Evolutionary conservation across 1,140 invertebrate species (phyloP).

Genomic region (Scaptomyza hsui): DNA sequence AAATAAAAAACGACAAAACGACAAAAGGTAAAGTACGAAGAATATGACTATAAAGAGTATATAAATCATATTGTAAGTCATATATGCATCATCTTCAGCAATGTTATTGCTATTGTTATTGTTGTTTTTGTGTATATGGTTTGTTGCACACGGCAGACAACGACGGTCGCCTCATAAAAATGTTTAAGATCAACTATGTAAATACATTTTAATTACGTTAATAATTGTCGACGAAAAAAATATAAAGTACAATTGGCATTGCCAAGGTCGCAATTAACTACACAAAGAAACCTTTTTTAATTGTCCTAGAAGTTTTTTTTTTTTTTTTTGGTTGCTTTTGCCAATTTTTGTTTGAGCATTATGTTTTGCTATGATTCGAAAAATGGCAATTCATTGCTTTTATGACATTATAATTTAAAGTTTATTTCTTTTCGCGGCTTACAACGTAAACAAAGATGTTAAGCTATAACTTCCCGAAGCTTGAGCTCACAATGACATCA

Average conservation of each 20-base stretch:
- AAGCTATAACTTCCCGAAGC: slow-evolving; percentile 21
- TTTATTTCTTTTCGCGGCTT: slow-evolving; percentile 7
- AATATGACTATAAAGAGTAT: neutral
- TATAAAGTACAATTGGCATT: slow-evolving; percentile 65
- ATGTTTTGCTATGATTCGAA: slow-evolving; percentile 50
- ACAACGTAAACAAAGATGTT: slow-evolving; percentile 22
- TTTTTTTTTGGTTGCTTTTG: slow-evolving; percentile 38
- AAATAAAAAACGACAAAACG: slow-evolving; percentile 9
- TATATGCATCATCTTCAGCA: slow-evolving; percentile 42
- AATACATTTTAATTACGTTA: slow-evolving; percentile 83
- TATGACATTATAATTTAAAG: slow-evolving; percentile 34
- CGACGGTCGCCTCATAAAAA: slow-evolving; percentile 66
- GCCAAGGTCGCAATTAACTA: slow-evolving; percentile 69
- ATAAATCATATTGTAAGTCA: slow-evolving; percentile 20
- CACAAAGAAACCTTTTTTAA: slow-evolving; percentile 64
- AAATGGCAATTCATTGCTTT: slow-evolving; percentile 60
- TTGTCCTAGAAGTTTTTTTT: slow-evolving; percentile 75
- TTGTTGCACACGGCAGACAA: slow-evolving; percentile 64
- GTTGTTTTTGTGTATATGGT: slow-evolving; percentile 58
- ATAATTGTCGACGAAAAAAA: slow-evolving; percentile 74
- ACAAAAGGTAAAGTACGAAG: slow-evolving; percentile 10
- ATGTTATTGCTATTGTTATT: slow-evolving; percentile 51
- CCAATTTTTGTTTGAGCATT: slow-evolving; percentile 48
- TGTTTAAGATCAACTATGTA: slow-evolving; percentile 73
- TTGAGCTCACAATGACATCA: slow-evolving; percentile 30